A percentile compares a stretch with the other conserved stretches of the same genome.
Conservation (phyloP, 2,888 invertebrate species). For the Drosophila mulleri region DNA sequence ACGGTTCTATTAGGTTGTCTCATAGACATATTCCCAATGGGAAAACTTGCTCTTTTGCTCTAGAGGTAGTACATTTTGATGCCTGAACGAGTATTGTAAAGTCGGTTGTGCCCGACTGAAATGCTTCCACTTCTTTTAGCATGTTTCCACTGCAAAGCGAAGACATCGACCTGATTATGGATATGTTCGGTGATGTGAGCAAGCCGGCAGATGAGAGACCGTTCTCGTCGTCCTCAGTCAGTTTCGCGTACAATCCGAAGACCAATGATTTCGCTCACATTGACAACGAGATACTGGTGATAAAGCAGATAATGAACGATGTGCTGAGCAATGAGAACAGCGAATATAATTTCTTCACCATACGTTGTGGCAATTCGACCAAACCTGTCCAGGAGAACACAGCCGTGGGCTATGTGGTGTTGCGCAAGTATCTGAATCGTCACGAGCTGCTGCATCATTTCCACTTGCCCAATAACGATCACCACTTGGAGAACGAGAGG, state of each 20-base stretch:
- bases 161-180: slow-evolving; percentile 25
- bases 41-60: not conserved
- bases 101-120: not conserved
- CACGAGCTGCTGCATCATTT: slow-evolving; percentile 56
- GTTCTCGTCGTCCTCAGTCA: not conserved
- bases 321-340: slow-evolving; percentile 61
- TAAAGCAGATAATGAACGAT: slow-evolving; percentile 63
- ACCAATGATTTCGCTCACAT: slow-evolving; percentile 25
- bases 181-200: slow-evolving; percentile 10
- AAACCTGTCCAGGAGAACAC: slow-evolving; percentile 59
- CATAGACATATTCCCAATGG: too few species aligned
- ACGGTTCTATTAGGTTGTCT: too few species aligned
- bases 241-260: slow-evolving; percentile 43
- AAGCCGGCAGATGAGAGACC: not conserved
- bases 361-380: slow-evolving; percentile 75
- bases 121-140: slow-evolving; percentile 17
- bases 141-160: slow-evolving; percentile 39
- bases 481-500: slow-evolving; percentile 34
- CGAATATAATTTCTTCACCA: slow-evolving; percentile 65
- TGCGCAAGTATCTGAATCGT: slow-evolving; percentile 52
- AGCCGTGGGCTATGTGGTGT: slow-evolving; percentile 75
- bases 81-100: not conserved
- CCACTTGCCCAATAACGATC: slow-evolving; percentile 45
- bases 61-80: too few species aligned
- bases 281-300: slow-evolving; percentile 40